These are phyloP conservation scores for Cryptus viduatorius DNA, from an alignment of 2,888 invertebrate species.

Conservation along the genomic window DNA sequence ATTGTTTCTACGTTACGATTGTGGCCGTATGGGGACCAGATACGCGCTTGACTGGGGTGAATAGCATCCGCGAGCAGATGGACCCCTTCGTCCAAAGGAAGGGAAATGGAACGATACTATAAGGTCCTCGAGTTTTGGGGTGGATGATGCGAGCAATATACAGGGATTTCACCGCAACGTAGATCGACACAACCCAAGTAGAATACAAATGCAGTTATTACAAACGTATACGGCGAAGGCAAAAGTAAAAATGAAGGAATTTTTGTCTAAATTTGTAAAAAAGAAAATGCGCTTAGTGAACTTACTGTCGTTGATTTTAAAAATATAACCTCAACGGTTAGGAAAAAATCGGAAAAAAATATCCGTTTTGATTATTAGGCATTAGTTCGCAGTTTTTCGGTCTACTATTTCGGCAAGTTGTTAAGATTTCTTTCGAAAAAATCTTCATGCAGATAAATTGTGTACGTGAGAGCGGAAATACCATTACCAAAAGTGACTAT, in stretches of 20 bases:
- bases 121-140: conserved; percentile 65
- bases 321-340: too few species aligned
- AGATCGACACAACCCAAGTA: conserved; percentile 72
- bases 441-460: too few species aligned
- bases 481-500: background rate
- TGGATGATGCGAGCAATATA: conserved; percentile 73
- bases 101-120: conserved; percentile 60
- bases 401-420: too few species aligned
- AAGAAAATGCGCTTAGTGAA: too few species aligned
- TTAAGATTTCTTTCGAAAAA: too few species aligned
- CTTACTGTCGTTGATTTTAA: too few species aligned
- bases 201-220: conserved; percentile 83
- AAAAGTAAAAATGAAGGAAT: background rate
- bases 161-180: conserved; percentile 70
- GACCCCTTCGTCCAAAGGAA: conserved; percentile 69
- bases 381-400: too few species aligned
- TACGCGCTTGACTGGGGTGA: conserved; percentile 57
- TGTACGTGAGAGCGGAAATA: too few species aligned
- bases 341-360: background rate
- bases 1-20: conserved; percentile 75
- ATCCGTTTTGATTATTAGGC: too few species aligned
- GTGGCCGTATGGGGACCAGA: conserved; percentile 25
- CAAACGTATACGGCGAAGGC: conserved; percentile 63
- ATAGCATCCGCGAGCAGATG: conserved; percentile 67
- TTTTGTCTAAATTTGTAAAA: background rate